phyloP scores from a whole-genome alignment of 2,113 vertebrate genomes.

The Pelobates fuscus region DNA sequence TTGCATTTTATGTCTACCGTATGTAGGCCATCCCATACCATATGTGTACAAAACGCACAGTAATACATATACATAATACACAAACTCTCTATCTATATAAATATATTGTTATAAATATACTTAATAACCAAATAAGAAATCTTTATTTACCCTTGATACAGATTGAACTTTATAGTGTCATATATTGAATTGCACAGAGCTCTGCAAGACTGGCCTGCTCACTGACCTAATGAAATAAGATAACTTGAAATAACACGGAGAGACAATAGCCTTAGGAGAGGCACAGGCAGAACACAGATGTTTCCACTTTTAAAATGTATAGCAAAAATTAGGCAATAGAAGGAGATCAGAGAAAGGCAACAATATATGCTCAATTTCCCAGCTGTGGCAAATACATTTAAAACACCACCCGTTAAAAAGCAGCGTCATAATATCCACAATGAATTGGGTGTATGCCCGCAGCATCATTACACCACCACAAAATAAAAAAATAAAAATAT shows the following conservation, averaged over 20 bases:
- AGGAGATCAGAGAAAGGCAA: background rate
- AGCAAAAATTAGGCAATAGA: slow-evolving; percentile 25
- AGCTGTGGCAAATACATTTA: background rate
- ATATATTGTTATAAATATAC: too few relatives aligned
- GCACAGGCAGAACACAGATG: slow-evolving; percentile 39
- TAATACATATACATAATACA: too few relatives aligned
- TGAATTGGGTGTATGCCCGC: too few relatives aligned
- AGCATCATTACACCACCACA: too few relatives aligned
- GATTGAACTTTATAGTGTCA: slow-evolving; percentile 27
- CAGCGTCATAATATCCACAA: too few relatives aligned
- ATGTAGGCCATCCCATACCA: too few relatives aligned
- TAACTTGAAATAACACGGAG: slow-evolving; percentile 36
- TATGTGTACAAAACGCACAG: too few relatives aligned
- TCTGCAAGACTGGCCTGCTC: slow-evolving; percentile 11
- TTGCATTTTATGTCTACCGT: too few relatives aligned
- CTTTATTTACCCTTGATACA: background rate
- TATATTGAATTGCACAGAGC: slow-evolving; percentile 28
- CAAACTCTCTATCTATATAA: too few relatives aligned
- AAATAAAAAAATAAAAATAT: too few relatives aligned
- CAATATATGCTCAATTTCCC: background rate
- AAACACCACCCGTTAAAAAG: background rate
- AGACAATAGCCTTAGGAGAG: slow-evolving; percentile 34
- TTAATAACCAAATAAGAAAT: background rate
- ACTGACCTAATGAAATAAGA: slow-evolving; percentile 42
- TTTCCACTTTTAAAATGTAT: slow-evolving; percentile 33